Evolutionary conservation across 2,888 invertebrate genomes (phyloP), one percentile per base, ranked within the genome.

Genomic region (Blastobasis adustella): DNA sequence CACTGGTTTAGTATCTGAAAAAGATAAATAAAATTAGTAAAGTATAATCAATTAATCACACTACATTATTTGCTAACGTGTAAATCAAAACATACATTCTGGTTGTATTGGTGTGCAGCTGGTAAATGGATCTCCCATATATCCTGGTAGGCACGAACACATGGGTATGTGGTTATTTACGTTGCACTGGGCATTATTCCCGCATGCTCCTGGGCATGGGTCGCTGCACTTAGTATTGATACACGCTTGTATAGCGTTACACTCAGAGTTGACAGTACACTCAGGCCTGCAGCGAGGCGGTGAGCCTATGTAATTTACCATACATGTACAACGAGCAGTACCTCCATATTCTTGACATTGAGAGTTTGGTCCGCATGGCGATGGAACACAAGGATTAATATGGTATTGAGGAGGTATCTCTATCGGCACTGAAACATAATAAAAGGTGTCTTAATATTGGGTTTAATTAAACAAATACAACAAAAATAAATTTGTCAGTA

Each of bases 341-440:
- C 89, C 90, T 62, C 91, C 91, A 59, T 89, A 90, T 69, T 92
- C 92, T 65, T 90, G 89, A 70, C 96, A 96, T 62, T 90, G 87
- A 8, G 95, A 93, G 75, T 94, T 94, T 7, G 93, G 88, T 54
- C 95, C 96, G 73, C 96, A 96, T 23, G 95, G 95, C 49, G 92
- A 93, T 40, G 95, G 94, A 54, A 90, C 72, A 61, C 95, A 95
- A 0, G 94, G 94, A 60, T 91, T 91, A 40, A 79, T 69, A 47
- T 82, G 63, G 51, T 66, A 61, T 45, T 61, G 58, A 46, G 58
- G 59, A 39, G 70, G 59, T 54, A 76, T 79, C 56, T 83, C 73
- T 60, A 69, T 51, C 49, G 74, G 66, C 59, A 74, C 83, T 86
- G 57, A 53, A 66, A 71, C 48, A 51, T 42, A 45, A 45, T 10